Evolutionary conservation across 2,797 vertebrate genomes (phyloP), one percentile per base, ranked within the genome.

Genomic region (Benthosema pterotum): DNA sequence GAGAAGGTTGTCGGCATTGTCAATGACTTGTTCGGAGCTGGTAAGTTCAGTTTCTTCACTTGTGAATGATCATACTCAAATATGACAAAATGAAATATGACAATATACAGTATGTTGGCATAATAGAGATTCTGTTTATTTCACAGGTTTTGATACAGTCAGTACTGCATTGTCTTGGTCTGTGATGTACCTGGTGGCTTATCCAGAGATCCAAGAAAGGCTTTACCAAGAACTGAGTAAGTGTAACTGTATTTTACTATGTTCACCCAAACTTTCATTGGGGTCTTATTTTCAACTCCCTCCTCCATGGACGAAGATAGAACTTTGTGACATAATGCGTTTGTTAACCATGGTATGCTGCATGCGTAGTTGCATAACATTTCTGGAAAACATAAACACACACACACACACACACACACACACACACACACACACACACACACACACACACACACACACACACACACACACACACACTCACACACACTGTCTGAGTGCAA

Each of bases 91-190:
- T 53, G 42, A 2, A 42, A 19, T n/a, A n/a, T n/a, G n/a, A 45
- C 28, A 0, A 14, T n/a, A n/a, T 49, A 54, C n/a, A n/a, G n/a
- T 45, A 1, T 14, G 0, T 4, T 14, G 18, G 64, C 18, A 46
- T 81, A 1, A 85, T 28, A 57, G 16, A 46, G 4, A 1, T 51
- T 63, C 1, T 63, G 2, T 50, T 75, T 70, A 1, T 60, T 42
- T 61, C 48, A 12, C 55, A 99, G 97, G 97, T 28, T 99, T 99
- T 38, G 97, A 98, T 81, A 98, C 97, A 0, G 62, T 98, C 64
- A 72, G 94, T 8, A 97, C 95, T 0, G 93, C 90, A 11, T 51
- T 99, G 15, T 96, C 95, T 3, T 99, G 97, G 97, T 82, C 93
- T 45, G 83, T 98, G 11, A 68, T 95, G 85, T 97, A 99, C 50